Evolutionary conservation across 2,888 invertebrate genomes (phyloP), one percentile per base, ranked within the genome.

Genomic region (Dryobotodes eremita): DNA sequence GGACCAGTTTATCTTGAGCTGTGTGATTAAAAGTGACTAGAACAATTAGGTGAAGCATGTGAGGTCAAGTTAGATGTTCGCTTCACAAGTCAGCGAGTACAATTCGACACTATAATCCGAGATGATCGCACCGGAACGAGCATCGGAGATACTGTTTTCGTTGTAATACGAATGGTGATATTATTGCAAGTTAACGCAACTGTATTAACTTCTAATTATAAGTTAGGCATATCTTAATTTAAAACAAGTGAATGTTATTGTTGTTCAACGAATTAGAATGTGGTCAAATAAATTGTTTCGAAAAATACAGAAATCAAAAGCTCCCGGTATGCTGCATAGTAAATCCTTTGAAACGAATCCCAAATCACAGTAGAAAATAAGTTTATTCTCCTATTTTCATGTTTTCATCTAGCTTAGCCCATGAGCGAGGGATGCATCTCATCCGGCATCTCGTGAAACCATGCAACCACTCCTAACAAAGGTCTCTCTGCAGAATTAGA

Each of bases 101-200:
- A 93, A 95, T 95, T 96, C 94, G 95, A 95, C 93, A 93, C 92
- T 92, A 92, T 94, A 94, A 94, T 94, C 89, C 91, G 91, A 93
- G 94, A 94, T 95, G 95, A 94, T 92, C 92, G 92, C 94, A 94
- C 94, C 95, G 95, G 95, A 95, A 95, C 95, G 94, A 92, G 91
- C 94, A 92, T 93, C 88, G 83, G 84, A 66, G 75, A 36, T 42
- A 74, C 76, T 80, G 94, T 94, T 92, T 94, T 91, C 96, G 92
- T 91, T 95, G 83, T 70, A n/a, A 20, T 7, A 70, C 36, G 55
- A 23, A 53, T n/a, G 17, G 17, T 10, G 10, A 65, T 65, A 17
- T 4, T 10, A 8, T n/a, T 17, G 17, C 42, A 10, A 65, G 10
- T 65, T n/a, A 46, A n/a, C 10, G 8, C 36, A 23, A 13, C 23